Evolutionary conservation across 2,888 invertebrate species (phyloP).

Genomic region (Eupithecia tripunctaria): DNA sequence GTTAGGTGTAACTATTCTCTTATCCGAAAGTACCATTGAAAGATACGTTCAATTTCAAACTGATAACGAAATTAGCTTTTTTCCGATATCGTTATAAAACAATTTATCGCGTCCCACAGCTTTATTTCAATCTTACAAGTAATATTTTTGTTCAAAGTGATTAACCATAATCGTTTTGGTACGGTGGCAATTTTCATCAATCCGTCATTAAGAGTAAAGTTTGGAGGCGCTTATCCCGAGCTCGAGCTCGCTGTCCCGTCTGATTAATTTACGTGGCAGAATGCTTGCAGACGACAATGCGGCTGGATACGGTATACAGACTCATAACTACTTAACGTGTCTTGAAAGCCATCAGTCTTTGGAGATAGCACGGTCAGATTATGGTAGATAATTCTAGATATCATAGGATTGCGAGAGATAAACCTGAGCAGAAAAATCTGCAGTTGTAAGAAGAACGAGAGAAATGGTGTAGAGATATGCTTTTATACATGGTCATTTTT

Average conservation of each 20-base stretch:
- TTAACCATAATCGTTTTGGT: slow-evolving; percentile 61
- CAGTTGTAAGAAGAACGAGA: neutral
- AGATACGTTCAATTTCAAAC: neutral
- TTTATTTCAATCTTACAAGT: slow-evolving; percentile 27
- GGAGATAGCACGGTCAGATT: neutral
- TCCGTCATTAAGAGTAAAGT: slow-evolving; percentile 71
- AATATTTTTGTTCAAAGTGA: slow-evolving; percentile 48
- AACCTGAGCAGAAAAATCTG: neutral
- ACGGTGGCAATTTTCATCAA: slow-evolving; percentile 64
- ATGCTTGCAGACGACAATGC: slow-evolving; percentile 41
- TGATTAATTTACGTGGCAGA: slow-evolving; percentile 69
- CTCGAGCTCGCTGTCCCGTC: slow-evolving; percentile 61
- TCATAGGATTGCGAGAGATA: neutral
- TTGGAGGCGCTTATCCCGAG: slow-evolving; percentile 65
- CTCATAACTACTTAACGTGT: slow-evolving; percentile 12
- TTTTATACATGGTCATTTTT: too few species aligned
- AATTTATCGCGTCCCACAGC: slow-evolving; percentile 3
- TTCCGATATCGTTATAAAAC: neutral
- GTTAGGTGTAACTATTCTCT: neutral
- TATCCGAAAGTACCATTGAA: neutral
- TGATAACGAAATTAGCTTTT: too few species aligned
- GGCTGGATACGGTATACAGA: slow-evolving; percentile 24
- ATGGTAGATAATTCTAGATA: neutral
- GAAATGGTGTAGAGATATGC: too few species aligned
- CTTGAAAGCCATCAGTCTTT: slow-evolving; percentile 1